Evolutionary conservation across 2,888 invertebrate species (phyloP), one percentile per base, ranked within the genome.

Genomic region (Mimachlamys varia): DNA sequence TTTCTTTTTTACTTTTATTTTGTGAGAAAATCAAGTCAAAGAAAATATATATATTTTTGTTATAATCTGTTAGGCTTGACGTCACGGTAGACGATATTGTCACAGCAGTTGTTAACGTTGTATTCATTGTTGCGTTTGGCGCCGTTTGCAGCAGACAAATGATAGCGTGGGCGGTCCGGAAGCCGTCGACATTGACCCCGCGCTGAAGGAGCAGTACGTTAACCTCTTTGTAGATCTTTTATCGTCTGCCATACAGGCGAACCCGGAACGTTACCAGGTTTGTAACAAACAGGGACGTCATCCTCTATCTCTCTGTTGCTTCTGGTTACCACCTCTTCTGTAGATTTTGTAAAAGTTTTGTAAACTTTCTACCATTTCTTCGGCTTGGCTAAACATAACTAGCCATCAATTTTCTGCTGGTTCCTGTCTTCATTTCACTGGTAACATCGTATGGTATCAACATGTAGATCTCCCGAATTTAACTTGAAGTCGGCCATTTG

Each of bases 151-250:
- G 76, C 76, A 76, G 76, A 76, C 76, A 76, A 76, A 76, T 22
- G 76, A 76, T 33, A 76, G 76, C 76, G 15, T 76, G 27, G 76
- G 76, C 27, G 76, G 76, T 27, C 76, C 76, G 0, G 76, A 76
- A 12, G 33, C 76, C 13, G 76, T 76, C 33, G 76, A 76, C 13
- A 76, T 76, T 33, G 76, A 76, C 33, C 76, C 76, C 76, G 76
- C 76, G 27, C 76, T 76, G 33, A 76, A 76, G 33, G 76, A 76
- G 76, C 76, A 76, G 76, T 76, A 33, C 33, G 76, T 76, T 76
- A 76, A 76, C 76, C 76, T 76, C 33, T 76, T 76, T 76, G 76
- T 76, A 76, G 76, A 76, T 33, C 76, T 76, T 33, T 76, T 76
- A 76, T 76, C 76, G 76, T 76, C 76, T 22, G 76, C 76, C 10